phyloP scores from a whole-genome alignment of 1,140 invertebrate genomes.

The Brachionus rubens region DNA sequence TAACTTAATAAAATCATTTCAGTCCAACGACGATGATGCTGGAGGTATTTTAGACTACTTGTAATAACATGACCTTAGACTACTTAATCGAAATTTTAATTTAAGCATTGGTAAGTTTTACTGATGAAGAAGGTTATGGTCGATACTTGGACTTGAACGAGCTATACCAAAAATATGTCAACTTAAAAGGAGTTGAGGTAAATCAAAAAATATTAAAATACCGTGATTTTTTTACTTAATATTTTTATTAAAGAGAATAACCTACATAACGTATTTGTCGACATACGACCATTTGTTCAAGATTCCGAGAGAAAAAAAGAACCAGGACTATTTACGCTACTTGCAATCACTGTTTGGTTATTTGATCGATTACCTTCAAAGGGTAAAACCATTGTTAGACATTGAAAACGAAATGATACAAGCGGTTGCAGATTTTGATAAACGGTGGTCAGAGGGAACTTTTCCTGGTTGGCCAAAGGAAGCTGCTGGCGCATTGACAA shows the following conservation, averaged over 20 bases:
- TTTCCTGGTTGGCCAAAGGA: conserved; percentile 98
- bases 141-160: conserved; percentile 97
- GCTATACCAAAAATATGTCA: conserved; percentile 90
- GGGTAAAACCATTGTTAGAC: conserved; percentile 37
- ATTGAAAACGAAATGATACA: conserved; percentile 67
- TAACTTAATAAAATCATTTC: conserved; percentile 80
- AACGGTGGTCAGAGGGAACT: conserved; percentile 79
- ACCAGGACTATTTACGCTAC: conserved; percentile 73
- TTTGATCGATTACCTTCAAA: conserved; percentile 20
- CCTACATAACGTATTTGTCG: conserved; percentile 90
- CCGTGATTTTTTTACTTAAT: no score
- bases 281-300: conserved; percentile 94
- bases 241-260: no score
- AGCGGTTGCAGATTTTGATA: conserved; percentile 76
- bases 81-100: no score
- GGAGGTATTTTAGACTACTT: conserved; percentile 57
- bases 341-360: conserved; percentile 40
- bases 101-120: conserved; percentile 65
- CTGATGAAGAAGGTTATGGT: conserved; percentile 99
- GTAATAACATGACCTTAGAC: conserved; percentile 49
- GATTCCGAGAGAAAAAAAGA: conserved; percentile 88
- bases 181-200: conserved; percentile 90
- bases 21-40: conserved; percentile 77
- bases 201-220: no score
- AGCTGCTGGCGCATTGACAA: conserved; percentile 80